A percentile compares a stretch with the other conserved stretches of the same genome.
phyloP scores from a whole-genome alignment of 2,888 invertebrate genomes.

The Andrena dorsata region DNA sequence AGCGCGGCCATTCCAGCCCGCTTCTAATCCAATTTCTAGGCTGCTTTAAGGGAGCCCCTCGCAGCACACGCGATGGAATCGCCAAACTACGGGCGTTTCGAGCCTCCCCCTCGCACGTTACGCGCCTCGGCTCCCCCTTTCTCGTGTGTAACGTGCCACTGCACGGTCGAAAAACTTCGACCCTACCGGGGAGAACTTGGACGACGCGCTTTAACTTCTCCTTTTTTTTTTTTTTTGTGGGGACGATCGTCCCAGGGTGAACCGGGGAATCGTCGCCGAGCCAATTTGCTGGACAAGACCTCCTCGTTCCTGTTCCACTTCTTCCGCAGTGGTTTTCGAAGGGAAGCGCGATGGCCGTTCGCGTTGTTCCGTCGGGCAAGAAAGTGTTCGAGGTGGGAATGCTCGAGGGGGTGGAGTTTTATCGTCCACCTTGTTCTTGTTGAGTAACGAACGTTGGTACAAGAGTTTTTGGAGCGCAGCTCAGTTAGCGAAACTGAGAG shows the following conservation, averaged over 20 bases:
- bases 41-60: constrained; percentile 47
- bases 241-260: constrained; percentile 13
- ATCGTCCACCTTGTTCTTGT: background rate
- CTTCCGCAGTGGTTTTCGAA: constrained; percentile 16
- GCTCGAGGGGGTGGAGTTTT: background rate
- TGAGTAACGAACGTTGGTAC: background rate
- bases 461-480: no score
- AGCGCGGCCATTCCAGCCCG: constrained; percentile 13
- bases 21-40: constrained; percentile 63
- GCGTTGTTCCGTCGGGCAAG: background rate
- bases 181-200: constrained; percentile 35
- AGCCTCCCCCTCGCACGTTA: constrained; percentile 38
- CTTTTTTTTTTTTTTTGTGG: background rate
- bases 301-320: constrained; percentile 9
- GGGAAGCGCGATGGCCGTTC: background rate
- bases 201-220: constrained; percentile 23
- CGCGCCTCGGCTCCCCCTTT: constrained; percentile 23
- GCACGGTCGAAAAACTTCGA: constrained; percentile 34
- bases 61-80: constrained; percentile 55
- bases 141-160: constrained; percentile 28
- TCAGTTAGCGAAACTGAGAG: no score
- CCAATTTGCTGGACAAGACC: constrained; percentile 41
- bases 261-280: constrained; percentile 21
- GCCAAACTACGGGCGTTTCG: constrained; percentile 39
- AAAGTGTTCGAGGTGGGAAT: background rate